phyloP scores from a whole-genome alignment of 2,888 invertebrate genomes.

The Halictus ligatus region DNA sequence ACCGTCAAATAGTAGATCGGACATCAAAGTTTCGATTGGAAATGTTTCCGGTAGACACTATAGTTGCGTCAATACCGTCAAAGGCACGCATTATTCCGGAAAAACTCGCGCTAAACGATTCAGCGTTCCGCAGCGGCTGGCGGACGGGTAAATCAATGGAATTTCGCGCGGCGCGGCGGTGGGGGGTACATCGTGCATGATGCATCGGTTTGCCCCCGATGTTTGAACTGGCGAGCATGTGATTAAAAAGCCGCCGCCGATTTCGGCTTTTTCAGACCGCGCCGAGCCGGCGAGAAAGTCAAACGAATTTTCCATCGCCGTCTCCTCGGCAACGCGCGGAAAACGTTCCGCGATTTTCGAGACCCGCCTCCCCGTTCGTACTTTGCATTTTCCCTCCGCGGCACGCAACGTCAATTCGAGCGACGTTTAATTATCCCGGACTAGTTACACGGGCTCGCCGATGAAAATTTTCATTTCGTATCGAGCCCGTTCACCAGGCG shows the following conservation, averaged over 20 bases:
- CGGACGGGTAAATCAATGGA: slow-evolving; percentile 1
- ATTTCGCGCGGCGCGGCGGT: neutral
- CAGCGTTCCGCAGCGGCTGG: neutral
- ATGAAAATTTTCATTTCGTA: neutral
- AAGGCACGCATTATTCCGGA: neutral
- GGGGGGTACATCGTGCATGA: neutral
- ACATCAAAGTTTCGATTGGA: slow-evolving; percentile 2
- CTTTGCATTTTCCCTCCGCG: neutral
- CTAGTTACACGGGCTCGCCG: neutral
- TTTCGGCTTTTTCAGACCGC: neutral
- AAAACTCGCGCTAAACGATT: slow-evolving; percentile 1
- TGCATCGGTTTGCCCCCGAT: neutral
- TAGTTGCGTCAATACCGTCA: neutral
- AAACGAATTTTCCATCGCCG: neutral
- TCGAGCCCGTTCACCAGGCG: neutral
- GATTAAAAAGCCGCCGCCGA: slow-evolving; percentile 1
- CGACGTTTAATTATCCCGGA: neutral
- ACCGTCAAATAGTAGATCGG: neutral
- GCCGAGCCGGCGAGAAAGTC: neutral
- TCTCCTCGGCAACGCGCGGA: neutral
- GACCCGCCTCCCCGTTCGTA: neutral
- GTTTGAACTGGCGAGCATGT: slow-evolving; percentile 9
- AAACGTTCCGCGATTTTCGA: neutral
- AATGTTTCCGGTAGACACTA: neutral
- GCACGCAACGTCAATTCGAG: neutral